Evolutionary conservation across 1,140 invertebrate species (phyloP).

Genomic region (Caenorhabditis briggsae): DNA sequence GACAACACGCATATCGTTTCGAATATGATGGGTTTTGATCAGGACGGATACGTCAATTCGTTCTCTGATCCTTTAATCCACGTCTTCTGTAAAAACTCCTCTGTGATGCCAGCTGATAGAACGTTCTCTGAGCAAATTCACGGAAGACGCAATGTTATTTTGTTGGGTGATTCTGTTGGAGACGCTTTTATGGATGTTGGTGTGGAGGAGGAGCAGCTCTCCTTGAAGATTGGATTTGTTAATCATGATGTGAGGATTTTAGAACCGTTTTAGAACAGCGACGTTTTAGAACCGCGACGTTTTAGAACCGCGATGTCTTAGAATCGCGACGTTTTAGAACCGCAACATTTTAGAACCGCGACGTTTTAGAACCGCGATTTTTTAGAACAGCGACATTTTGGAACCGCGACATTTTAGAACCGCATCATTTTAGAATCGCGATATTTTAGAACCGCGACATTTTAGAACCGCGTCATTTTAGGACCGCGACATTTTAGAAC

Average conservation of each 20-base stretch:
- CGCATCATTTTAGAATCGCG: no score
- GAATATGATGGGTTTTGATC: constrained; percentile 64
- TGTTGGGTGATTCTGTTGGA: constrained; percentile 64
- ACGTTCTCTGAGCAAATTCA: constrained; percentile 61
- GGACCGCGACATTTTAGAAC: no score
- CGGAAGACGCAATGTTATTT: constrained; percentile 57
- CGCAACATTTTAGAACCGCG: no score
- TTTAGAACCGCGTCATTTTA: no score
- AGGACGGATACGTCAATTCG: constrained; percentile 29
- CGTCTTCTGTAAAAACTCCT: constrained; percentile 64
- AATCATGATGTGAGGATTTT: constrained; percentile 61
- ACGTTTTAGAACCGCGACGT: no score
- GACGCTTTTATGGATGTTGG: constrained; percentile 65
- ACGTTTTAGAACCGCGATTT: no score
- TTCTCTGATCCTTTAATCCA: constrained; percentile 64
- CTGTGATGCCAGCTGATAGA: constrained; percentile 56
- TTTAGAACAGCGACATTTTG: no score
- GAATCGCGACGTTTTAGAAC: no score
- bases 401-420: no score
- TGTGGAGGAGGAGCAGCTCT: constrained; percentile 50
- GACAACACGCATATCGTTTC: constrained; percentile 88
- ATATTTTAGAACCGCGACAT: no score
- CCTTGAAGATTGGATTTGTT: constrained; percentile 65
- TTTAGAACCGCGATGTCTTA: no score
- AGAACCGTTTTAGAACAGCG: no score